Percentiles rank a stretch among this genome's conserved stretches.
phyloP scores from a whole-genome alignment of 2,113 vertebrate genomes.

The Paracanthobrama guichenoti region DNA sequence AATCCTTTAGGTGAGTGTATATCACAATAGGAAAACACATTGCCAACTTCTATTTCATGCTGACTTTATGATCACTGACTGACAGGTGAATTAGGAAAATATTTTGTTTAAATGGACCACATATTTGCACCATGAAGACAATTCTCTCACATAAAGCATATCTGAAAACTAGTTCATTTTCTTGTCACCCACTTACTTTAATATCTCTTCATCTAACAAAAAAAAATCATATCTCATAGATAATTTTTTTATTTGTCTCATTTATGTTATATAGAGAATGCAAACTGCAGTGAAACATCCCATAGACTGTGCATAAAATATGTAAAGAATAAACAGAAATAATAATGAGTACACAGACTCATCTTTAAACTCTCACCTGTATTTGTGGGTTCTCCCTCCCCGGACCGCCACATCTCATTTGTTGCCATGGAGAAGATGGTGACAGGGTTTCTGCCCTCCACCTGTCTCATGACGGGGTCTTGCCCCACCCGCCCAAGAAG shows the following conservation, averaged over 20 bases:
- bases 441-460: constrained; percentile 91
- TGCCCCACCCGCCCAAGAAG: constrained; percentile 93
- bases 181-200: neutral
- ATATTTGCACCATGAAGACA: neutral
- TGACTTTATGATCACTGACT: too few species aligned
- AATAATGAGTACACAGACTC: neutral
- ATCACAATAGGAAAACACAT: too few species aligned
- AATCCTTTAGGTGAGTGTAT: too few species aligned
- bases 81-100: too few species aligned
- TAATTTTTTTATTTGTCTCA: too few species aligned
- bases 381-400: constrained; percentile 75
- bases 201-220: neutral
- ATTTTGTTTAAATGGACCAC: neutral
- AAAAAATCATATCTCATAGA: too few species aligned
- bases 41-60: too few species aligned
- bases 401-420: constrained; percentile 95
- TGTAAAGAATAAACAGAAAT: too few species aligned
- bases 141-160: neutral
- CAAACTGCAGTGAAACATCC: too few species aligned
- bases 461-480: constrained; percentile 95
- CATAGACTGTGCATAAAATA: too few species aligned
- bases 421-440: constrained; percentile 97
- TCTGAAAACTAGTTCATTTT: neutral
- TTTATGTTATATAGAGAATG: too few species aligned
- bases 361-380: constrained; percentile 63